phyloP scores from a whole-genome alignment of 2,797 vertebrate species.

The Gymnodraco acuticeps region DNA sequence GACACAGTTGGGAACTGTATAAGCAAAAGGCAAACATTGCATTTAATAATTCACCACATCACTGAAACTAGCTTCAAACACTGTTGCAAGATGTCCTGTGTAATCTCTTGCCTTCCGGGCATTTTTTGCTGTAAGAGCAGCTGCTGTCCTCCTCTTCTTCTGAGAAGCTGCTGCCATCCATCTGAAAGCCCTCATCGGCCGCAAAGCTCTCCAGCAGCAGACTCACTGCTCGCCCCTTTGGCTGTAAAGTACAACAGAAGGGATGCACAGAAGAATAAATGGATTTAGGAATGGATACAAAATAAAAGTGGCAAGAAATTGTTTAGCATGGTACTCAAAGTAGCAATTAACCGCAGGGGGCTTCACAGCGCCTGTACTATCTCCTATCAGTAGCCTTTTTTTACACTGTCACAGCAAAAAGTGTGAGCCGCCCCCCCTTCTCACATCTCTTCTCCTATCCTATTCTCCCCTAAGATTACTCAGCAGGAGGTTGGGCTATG shows the following conservation, averaged over 20 bases:
- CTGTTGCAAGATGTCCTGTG: not conserved
- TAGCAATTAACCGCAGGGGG: slow-evolving; percentile 40
- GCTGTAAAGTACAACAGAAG: slow-evolving; percentile 63
- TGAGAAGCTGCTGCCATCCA: slow-evolving; percentile 97
- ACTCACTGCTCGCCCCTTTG: slow-evolving; percentile 94
- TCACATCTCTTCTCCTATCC: slow-evolving; percentile 36
- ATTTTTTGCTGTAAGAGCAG: slow-evolving; percentile 79
- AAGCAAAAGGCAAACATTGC: slow-evolving; percentile 3
- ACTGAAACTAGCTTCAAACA: slow-evolving; percentile 1
- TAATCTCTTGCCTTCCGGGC: slow-evolving; percentile 85
- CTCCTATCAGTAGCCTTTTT: slow-evolving; percentile 43
- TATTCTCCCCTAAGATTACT: slow-evolving; percentile 51
- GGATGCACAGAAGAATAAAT: slow-evolving; percentile 32
- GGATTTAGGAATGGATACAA: slow-evolving; percentile 27
- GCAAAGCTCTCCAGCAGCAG: slow-evolving; percentile 97
- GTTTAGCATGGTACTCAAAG: slow-evolving; percentile 48
- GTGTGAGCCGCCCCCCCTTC: slow-evolving; percentile 57
- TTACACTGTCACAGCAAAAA: slow-evolving; percentile 62
- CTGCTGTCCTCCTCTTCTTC: slow-evolving; percentile 92
- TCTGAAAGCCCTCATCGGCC: slow-evolving; percentile 95
- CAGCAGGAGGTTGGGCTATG: slow-evolving; percentile 62
- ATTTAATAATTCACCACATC: slow-evolving; percentile 6
- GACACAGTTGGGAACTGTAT: slow-evolving; percentile 91
- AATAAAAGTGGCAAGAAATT: slow-evolving; percentile 33
- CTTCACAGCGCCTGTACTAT: slow-evolving; percentile 36